A percentile compares a stretch with the other conserved stretches of the same genome.
Evolutionary conservation across 2,113 vertebrate species (phyloP).

Genomic region (Catharus minimus): DNA sequence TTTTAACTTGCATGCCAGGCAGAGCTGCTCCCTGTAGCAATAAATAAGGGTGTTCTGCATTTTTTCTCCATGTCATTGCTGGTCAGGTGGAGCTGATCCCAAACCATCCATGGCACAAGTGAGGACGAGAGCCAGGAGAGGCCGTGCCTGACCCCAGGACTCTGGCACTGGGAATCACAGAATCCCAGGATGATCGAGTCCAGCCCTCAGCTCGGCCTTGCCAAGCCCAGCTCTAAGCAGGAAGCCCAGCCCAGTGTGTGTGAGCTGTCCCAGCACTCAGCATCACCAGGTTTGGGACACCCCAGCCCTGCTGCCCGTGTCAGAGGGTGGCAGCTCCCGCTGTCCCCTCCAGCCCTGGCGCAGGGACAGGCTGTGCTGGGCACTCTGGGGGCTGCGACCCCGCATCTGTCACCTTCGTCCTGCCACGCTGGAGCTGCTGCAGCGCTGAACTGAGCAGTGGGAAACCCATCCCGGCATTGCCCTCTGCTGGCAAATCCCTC

Average conservation of each 20-base stretch:
- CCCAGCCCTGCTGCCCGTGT: not conserved
- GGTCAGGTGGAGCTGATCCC: not conserved
- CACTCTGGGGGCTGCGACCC: accelerated
- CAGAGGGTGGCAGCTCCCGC: not conserved
- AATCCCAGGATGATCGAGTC: not conserved
- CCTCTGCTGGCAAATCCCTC: constrained; percentile 30
- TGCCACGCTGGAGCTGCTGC: accelerated
- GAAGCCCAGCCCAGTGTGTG: not conserved
- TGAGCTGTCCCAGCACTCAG: not conserved
- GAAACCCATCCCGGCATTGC: not conserved
- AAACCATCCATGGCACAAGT: accelerated
- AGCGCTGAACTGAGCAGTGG: accelerated
- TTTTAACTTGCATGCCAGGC: not conserved
- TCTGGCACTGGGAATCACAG: not conserved
- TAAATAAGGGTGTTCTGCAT: not conserved
- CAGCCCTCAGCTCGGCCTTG: not conserved
- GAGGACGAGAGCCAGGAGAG: not conserved
- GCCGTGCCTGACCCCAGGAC: not conserved
- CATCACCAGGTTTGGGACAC: not conserved
- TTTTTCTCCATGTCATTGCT: not conserved
- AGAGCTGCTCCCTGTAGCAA: not conserved
- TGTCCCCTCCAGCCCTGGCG: not conserved
- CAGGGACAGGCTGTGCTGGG: not conserved
- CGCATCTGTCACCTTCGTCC: accelerated
- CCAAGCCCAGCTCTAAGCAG: not conserved